Evolutionary conservation across 2,797 vertebrate genomes (phyloP).

Genomic region (Poecilia picta): DNA sequence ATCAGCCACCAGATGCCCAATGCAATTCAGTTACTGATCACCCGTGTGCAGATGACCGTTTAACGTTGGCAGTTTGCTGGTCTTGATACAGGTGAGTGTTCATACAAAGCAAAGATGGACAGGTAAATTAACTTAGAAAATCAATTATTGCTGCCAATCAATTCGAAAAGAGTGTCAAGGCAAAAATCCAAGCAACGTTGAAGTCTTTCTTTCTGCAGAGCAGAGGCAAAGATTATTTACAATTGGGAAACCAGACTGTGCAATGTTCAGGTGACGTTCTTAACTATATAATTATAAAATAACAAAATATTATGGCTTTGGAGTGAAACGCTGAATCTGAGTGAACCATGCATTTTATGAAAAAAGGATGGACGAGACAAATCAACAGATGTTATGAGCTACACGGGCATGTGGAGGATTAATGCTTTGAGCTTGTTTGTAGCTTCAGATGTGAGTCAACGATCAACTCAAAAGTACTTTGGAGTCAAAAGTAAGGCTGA

Average conservation of each 20-base stretch:
- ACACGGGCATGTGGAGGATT: no score
- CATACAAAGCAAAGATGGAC: neutral
- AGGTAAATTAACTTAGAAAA: neutral
- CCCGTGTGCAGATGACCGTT: neutral
- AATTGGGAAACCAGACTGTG: neutral
- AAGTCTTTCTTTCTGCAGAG: neutral
- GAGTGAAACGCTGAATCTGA: neutral
- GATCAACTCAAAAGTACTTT: neutral
- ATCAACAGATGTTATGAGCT: neutral
- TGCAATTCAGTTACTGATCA: neutral
- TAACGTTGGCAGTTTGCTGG: neutral
- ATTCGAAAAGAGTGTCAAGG: neutral
- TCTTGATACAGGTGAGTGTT: neutral
- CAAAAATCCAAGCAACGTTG: neutral
- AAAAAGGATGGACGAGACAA: neutral
- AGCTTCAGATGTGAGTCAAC: neutral
- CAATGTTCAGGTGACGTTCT: neutral
- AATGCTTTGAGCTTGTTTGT: conserved; percentile 1
- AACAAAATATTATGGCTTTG: neutral
- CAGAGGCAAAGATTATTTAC: neutral
- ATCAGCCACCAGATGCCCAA: neutral
- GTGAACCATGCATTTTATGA: neutral
- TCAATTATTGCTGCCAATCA: neutral
- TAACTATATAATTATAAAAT: neutral
- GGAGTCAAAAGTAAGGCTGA: neutral